Evolutionary conservation across 2,797 vertebrate genomes (phyloP).

Genomic region (Gorsachius magnificus): DNA sequence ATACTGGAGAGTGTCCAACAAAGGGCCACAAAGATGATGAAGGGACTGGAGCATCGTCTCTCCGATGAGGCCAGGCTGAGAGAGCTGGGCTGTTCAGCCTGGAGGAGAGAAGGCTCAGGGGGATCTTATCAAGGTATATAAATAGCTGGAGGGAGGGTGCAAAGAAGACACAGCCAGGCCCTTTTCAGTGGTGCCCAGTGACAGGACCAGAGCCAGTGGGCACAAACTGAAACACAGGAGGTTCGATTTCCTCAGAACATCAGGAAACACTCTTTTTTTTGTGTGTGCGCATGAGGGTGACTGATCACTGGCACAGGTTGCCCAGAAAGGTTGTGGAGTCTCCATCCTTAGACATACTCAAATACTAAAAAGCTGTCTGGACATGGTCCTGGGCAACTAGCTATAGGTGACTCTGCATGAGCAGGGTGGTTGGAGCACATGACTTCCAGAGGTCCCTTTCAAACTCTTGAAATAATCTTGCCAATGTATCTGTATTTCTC

Average conservation of each 20-base stretch:
- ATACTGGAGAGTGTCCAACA: background rate
- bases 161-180: too few species aligned
- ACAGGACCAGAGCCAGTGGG: too few species aligned
- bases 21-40: background rate
- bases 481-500: background rate
- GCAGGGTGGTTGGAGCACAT: background rate
- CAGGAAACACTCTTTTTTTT: too few species aligned
- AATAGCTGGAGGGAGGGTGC: background rate
- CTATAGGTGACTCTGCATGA: background rate
- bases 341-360: background rate
- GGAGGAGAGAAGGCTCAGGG: background rate
- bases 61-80: background rate
- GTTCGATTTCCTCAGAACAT: too few species aligned
- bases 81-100: background rate
- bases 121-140: rapidly evolving
- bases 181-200: too few species aligned
- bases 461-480: background rate
- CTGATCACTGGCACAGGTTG: background rate
- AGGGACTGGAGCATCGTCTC: background rate
- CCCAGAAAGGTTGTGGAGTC: background rate
- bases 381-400: rapidly evolving
- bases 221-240: too few species aligned
- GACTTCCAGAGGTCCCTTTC: background rate
- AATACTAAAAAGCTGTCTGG: background rate
- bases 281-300: background rate